Conservation (phyloP, 2,113 vertebrate species). For the Telmatochromis bifrenatus region DNA sequence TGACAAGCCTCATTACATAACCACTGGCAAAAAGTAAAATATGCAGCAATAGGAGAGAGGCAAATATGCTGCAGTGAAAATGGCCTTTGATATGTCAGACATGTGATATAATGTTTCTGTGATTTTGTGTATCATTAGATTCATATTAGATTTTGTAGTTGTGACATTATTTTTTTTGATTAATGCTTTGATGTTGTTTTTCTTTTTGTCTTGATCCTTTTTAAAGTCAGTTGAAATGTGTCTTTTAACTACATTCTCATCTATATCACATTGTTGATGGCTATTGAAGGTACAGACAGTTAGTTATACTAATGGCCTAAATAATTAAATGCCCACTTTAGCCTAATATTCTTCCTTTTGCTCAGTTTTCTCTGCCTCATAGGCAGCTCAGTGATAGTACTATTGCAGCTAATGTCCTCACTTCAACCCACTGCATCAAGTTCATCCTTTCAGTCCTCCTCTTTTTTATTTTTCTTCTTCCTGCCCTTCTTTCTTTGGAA, state of each 20-base stretch:
- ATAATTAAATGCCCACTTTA: not conserved
- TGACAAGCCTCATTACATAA: slow-evolving; percentile 41
- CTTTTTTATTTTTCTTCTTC: not conserved
- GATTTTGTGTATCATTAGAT: not conserved
- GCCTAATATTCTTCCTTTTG: not conserved
- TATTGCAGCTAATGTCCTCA: not conserved
- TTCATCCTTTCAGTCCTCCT: not conserved
- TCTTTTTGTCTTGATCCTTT: not conserved
- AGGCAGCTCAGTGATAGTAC: not conserved
- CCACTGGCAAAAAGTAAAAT: slow-evolving; percentile 21
- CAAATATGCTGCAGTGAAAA: not conserved
- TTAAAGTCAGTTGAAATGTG: not conserved
- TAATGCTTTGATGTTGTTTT: not conserved
- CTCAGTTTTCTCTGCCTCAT: not conserved
- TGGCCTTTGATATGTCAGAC: not conserved
- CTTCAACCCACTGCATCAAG: not conserved
- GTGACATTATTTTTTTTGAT: not conserved
- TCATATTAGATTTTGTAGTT: not conserved
- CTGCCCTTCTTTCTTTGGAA: not conserved
- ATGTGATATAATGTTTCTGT: not conserved
- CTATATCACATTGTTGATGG: not conserved
- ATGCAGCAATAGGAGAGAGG: not conserved
- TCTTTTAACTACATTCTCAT: not conserved
- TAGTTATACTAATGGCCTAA: not conserved
- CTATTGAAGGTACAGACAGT: not conserved